Evolutionary conservation across 1,140 invertebrate species (phyloP).

Genomic region (Tribolium madens): DNA sequence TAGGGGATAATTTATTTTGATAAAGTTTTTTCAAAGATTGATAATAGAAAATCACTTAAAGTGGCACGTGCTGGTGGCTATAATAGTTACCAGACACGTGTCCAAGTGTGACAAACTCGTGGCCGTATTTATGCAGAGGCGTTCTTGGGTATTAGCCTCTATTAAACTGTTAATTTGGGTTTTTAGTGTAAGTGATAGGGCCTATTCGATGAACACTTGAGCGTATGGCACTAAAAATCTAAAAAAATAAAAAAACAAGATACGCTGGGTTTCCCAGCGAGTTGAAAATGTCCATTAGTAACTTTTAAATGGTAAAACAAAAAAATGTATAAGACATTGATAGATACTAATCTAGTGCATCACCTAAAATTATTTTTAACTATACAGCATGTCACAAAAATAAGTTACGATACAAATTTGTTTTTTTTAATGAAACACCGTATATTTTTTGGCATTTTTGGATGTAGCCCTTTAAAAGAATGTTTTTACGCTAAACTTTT

Average conservation of each 20-base stretch:
- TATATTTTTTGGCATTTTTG: no score
- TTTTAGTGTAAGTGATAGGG: neutral
- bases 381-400: no score
- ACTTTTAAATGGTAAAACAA: no score
- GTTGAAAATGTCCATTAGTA: no score
- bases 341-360: no score
- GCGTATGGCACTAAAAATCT: neutral
- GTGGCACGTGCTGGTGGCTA: conserved; percentile 3
- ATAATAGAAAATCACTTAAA: conserved; percentile 9
- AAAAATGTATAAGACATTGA: no score
- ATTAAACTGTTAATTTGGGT: neutral
- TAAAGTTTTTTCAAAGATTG: neutral
- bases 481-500: no score
- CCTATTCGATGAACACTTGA: neutral
- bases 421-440: no score
- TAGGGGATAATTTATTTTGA: neutral
- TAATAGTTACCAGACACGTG: conserved; percentile 13
- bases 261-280: no score
- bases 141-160: conserved; percentile 16
- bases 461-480: no score
- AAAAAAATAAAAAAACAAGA: neutral
- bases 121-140: conserved; percentile 19
- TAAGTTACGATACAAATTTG: no score
- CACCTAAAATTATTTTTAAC: no score
- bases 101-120: conserved; percentile 25